Evolutionary conservation across 2,888 invertebrate genomes (phyloP).

Genomic region (Hesperia comma): DNA sequence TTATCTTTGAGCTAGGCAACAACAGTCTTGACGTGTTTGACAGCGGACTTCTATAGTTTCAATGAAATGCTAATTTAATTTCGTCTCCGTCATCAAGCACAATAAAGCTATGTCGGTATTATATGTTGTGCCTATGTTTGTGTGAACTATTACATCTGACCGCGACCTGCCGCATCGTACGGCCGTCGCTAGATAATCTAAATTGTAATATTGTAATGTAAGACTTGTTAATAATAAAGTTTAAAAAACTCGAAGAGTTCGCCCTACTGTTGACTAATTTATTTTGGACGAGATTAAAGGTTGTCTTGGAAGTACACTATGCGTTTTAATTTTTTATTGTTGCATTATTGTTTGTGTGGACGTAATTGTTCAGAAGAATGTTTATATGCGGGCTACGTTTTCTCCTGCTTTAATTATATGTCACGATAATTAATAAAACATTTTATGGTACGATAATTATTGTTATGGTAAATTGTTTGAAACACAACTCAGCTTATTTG

Average conservation of each 20-base stretch:
- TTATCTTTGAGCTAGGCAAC: no score
- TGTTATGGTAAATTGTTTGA: no score
- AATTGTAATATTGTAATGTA: constrained; percentile 56
- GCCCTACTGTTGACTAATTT: constrained; percentile 80
- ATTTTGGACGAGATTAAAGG: constrained; percentile 81
- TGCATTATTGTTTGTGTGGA: no score
- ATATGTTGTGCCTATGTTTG: background rate
- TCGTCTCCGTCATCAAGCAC: background rate
- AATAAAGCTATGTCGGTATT: background rate
- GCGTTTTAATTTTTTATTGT: constrained; percentile 50
- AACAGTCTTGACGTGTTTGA: no score
- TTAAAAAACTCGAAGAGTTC: constrained; percentile 79
- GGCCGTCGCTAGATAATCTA: constrained; percentile 25
- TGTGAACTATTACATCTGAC: background rate
- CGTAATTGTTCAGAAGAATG: no score
- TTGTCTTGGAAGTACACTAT: constrained; percentile 72
- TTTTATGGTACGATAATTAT: no score
- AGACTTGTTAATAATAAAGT: constrained; percentile 77
- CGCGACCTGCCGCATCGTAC: background rate
- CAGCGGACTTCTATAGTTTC: no score
- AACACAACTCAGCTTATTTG: no score
- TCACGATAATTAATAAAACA: no score
- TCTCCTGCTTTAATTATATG: no score
- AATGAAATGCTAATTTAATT: no score
- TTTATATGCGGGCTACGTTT: no score